Evolutionary conservation across 2,888 invertebrate genomes (phyloP), one percentile per base, ranked within the genome.

Genomic region (Autographa pulchrina): DNA sequence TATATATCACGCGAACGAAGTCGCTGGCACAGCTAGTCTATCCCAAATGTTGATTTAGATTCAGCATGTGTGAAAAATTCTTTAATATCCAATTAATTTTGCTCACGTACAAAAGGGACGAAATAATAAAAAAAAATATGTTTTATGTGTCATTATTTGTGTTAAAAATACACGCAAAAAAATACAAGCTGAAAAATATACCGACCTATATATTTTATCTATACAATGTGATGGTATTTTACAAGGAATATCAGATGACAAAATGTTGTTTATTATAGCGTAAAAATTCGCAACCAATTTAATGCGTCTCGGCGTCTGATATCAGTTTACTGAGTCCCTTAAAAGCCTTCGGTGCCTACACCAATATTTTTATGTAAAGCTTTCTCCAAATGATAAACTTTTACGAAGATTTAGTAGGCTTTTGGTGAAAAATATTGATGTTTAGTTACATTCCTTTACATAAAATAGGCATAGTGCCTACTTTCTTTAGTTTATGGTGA

Each of bases 321-420:
- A 61, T 61, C 61, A 61, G 61, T 38, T 61, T 61, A 38, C 61
- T 6, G 61, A 61, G 61, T 18, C 35, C 61, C 61, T 61, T 61
- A 61, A 61, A 61, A 61, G 38, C 61, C 18, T 61, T 18, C 38
- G 11, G 11, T 61, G 35, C n/a, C 61, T 13, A 7, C 54, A 20
- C 25, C 54, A 56, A 56, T 56, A 56, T 56, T 56, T 25, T 56
- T 56, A 56, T 20, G 54, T 56, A 56, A 20, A 25, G 20, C 20
- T 20, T 13, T 25, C 20, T 20, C 25, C 13, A 56, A 56, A 25
- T 25, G 25, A 56, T 56, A 25, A 25, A 20, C 54, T 54, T 56
- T 25, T 56, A 4, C 54, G 13, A 56, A 56, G 16, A n/a, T 48
- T 8, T 48, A 8, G 48, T 7, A 48, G n/a, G 48, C 0, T n/a